Percentiles rank a stretch among this genome's conserved stretches.
phyloP scores from a whole-genome alignment of 2,113 vertebrate species.

The Gobio gobio region DNA sequence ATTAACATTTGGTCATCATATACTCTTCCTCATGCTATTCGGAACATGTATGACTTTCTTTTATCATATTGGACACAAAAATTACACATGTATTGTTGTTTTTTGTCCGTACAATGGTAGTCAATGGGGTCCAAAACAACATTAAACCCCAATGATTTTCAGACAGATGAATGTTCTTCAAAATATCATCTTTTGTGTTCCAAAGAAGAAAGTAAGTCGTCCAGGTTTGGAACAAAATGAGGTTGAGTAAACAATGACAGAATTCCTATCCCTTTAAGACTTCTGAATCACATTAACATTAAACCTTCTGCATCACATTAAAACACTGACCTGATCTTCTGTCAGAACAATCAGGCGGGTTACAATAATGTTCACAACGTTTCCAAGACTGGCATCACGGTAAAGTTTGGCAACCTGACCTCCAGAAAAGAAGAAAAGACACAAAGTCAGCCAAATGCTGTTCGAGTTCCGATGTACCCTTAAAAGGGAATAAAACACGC shows the following conservation, averaged over 20 bases:
- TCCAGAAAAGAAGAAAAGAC: slow-evolving; percentile 99
- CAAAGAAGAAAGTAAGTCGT: background rate
- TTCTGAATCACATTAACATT: background rate
- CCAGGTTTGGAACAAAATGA: background rate
- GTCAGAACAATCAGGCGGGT: slow-evolving; percentile 96
- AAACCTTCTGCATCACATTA: background rate
- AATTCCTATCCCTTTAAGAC: background rate
- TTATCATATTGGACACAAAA: background rate
- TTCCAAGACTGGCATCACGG: slow-evolving; percentile 99
- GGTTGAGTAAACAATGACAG: background rate
- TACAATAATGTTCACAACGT: slow-evolving; percentile 99
- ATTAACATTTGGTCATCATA: background rate
- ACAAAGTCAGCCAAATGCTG: slow-evolving; percentile 96
- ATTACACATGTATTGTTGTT: background rate
- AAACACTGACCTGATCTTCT: slow-evolving; percentile 92
- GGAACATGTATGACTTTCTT: background rate
- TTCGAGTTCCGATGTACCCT: slow-evolving; percentile 10
- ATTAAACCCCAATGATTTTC: background rate
- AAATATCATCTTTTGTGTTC: background rate
- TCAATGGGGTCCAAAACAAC: background rate
- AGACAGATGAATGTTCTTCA: background rate
- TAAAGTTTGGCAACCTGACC: slow-evolving; percentile 99
- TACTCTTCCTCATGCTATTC: background rate
- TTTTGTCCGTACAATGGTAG: background rate
- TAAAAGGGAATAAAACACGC: background rate